These are phyloP conservation scores for Radopholus similis DNA, from an alignment of 1,140 invertebrate species.

Conservation along the genomic window DNA sequence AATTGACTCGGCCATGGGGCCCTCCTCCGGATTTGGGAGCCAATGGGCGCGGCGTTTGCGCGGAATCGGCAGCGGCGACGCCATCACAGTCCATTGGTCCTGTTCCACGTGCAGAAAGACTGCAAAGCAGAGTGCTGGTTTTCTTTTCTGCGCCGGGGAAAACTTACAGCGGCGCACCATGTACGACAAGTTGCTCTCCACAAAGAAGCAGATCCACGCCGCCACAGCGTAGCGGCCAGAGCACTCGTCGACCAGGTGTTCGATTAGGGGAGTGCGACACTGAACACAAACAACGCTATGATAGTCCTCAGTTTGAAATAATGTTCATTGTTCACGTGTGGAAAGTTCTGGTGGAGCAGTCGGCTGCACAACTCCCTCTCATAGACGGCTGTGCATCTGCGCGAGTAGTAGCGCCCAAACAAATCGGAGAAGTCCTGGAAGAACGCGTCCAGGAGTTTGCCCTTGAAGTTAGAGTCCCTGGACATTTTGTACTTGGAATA, in stretches of 20 bases:
- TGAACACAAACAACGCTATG: background rate
- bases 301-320: background rate
- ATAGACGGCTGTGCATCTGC: background rate
- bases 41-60: conserved; percentile 21
- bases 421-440: conserved; percentile 17
- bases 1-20: conserved; percentile 7
- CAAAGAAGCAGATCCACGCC: conserved; percentile 26
- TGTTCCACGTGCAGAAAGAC: conserved; percentile 18
- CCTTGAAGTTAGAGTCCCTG: conserved; percentile 17
- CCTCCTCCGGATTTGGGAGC: conserved; percentile 1
- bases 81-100: conserved; percentile 2
- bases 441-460: conserved; percentile 22
- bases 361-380: conserved; percentile 17
- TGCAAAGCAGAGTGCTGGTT: background rate
- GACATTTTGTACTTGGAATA: conserved; percentile 6
- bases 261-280: conserved; percentile 22
- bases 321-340: background rate
- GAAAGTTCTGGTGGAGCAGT: conserved; percentile 24
- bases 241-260: conserved; percentile 24
- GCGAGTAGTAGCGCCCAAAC: conserved; percentile 2
- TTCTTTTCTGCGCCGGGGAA: background rate
- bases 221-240: conserved; percentile 20
- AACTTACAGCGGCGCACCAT: conserved; percentile 18
- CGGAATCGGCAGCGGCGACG: background rate
- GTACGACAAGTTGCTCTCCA: conserved; percentile 13